Conservation (phyloP, 64 coral and sea anemone species). For the Montipora sp. region DNA sequence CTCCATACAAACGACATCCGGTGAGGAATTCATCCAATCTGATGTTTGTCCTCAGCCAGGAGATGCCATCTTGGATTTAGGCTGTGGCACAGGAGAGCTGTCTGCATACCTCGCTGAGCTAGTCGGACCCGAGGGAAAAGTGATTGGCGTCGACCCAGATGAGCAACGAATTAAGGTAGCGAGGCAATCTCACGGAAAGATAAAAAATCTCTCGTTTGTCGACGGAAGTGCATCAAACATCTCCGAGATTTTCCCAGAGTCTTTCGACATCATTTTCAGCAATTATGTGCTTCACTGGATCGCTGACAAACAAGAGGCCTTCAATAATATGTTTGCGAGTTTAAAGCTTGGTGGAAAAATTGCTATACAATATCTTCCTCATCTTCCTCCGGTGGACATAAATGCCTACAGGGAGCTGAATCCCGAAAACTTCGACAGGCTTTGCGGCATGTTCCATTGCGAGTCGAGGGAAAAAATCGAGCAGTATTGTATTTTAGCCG, state of each 20-base stretch:
- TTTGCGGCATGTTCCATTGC: neutral
- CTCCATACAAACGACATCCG: neutral
- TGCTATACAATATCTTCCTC: neutral
- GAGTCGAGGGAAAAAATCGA: neutral
- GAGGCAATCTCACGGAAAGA: neutral
- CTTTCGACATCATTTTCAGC: slow-evolving; percentile 21
- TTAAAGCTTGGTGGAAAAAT: neutral
- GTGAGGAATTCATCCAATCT: neutral
- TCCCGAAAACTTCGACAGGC: neutral
- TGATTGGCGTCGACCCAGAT: slow-evolving; percentile 4
- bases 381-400: neutral
- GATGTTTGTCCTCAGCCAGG: slow-evolving; percentile 2
- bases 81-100: slow-evolving; percentile 26
- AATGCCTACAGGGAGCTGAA: neutral
- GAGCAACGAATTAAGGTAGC: slow-evolving; percentile 16
- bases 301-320: slow-evolving; percentile 1
- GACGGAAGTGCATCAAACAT: slow-evolving; percentile 11
- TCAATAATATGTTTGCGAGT: neutral
- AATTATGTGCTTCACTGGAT: slow-evolving; percentile 50
- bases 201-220: slow-evolving; percentile 31
- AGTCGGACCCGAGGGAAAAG: neutral
- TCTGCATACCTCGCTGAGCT: neutral
- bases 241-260: slow-evolving; percentile 1
- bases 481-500: neutral
- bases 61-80: slow-evolving; percentile 19